Evolutionary conservation across 2,888 invertebrate genomes (phyloP).

Genomic region (Ophion ventricosus): DNA sequence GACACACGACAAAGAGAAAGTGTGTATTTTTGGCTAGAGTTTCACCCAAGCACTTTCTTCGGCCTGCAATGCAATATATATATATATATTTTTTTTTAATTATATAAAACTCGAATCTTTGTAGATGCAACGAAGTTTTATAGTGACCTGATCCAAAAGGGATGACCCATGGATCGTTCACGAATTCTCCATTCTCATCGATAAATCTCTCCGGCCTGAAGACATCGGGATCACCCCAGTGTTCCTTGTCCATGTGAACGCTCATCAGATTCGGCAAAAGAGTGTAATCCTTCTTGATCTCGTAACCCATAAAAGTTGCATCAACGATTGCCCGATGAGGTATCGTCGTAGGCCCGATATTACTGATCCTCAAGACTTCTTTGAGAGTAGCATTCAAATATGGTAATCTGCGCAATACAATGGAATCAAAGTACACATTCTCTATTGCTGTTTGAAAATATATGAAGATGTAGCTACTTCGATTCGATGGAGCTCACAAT

Average conservation of each 20-base stretch:
- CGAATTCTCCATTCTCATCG: constrained; percentile 84
- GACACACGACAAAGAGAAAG: constrained; percentile 89
- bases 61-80: constrained; percentile 80
- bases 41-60: constrained; percentile 92
- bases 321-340: constrained; percentile 90
- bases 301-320: constrained; percentile 88
- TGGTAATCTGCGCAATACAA: constrained; percentile 86
- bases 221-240: constrained; percentile 87
- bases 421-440: constrained; percentile 40
- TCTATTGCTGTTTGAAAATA: neutral
- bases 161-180: constrained; percentile 75
- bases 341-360: constrained; percentile 90
- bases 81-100: neutral
- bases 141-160: constrained; percentile 73
- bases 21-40: constrained; percentile 89
- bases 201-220: constrained; percentile 91
- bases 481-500: too few relatives aligned
- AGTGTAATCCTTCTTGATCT: constrained; percentile 86
- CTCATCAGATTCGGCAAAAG: constrained; percentile 90
- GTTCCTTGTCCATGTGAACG: constrained; percentile 87
- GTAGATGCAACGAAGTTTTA: constrained; percentile 13
- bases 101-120: neutral
- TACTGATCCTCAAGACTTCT: constrained; percentile 91
- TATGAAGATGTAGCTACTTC: neutral
- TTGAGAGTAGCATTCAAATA: constrained; percentile 91